phyloP scores from a whole-genome alignment of 2,113 vertebrate genomes.

The Triplophysa dalaica region DNA sequence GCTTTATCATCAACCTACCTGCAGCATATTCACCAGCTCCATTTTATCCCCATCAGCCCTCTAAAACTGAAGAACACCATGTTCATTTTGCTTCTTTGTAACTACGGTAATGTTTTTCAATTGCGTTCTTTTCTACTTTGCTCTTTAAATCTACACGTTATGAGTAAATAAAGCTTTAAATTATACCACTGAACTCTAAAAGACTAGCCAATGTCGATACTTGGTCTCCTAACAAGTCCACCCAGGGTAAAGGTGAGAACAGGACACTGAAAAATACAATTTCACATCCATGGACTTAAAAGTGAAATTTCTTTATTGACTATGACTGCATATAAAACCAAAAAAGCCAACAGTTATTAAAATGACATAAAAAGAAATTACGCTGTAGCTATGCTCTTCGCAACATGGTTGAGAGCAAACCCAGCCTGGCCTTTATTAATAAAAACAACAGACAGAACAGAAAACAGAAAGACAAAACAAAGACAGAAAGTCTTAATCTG shows the following conservation, averaged over 20 bases:
- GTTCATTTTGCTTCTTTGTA: slow-evolving; percentile 16
- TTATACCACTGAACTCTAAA: background rate
- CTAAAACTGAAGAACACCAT: slow-evolving; percentile 10
- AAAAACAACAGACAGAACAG: background rate
- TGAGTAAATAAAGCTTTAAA: slow-evolving; percentile 22
- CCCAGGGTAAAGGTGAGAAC: background rate
- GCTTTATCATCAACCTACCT: background rate
- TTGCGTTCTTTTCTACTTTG: slow-evolving; percentile 1
- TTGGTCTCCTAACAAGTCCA: too few species aligned
- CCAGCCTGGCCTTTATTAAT: background rate
- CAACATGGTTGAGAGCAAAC: background rate
- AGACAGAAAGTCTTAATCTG: background rate
- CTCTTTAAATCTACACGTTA: slow-evolving; percentile 19
- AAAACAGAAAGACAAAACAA: too few species aligned
- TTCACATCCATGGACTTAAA: background rate
- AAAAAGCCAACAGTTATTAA: background rate
- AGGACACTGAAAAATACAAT: background rate
- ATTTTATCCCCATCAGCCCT: slow-evolving; percentile 17
- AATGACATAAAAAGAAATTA: background rate
- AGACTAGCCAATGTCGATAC: background rate
- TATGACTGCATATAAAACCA: background rate
- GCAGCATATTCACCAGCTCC: background rate
- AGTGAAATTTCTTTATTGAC: slow-evolving; percentile 4
- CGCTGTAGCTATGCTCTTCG: too few species aligned
- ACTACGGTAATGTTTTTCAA: slow-evolving; percentile 17